phyloP scores from a whole-genome alignment of 2,888 invertebrate genomes.

The Platycnemis pennipes region DNA sequence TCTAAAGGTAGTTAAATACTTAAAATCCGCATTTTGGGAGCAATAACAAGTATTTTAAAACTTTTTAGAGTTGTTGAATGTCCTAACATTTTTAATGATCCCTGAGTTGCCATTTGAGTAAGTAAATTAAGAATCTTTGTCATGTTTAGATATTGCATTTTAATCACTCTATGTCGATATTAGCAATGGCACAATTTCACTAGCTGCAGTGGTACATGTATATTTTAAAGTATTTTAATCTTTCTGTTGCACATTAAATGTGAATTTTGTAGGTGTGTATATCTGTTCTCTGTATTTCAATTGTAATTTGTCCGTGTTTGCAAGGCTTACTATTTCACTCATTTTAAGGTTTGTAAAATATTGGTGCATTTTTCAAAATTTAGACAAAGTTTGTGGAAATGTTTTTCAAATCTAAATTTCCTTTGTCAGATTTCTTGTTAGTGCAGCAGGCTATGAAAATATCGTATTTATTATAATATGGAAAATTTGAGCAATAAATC shows the following conservation, averaged over 20 bases:
- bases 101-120: neutral
- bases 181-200: neutral
- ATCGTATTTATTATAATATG: neutral
- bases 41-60: constrained; percentile 57
- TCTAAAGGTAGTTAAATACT: neutral
- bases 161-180: neutral
- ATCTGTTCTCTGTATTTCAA: neutral
- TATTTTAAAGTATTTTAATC: neutral
- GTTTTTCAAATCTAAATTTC: no score
- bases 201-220: neutral
- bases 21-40: constrained; percentile 29
- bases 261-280: neutral
- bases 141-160: neutral
- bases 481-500: neutral
- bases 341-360: neutral
- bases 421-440: neutral
- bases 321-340: constrained; percentile 3
- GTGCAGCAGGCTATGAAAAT: neutral
- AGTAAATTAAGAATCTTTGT: neutral
- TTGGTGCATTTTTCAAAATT: neutral
- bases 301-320: constrained; percentile 17
- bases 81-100: neutral
- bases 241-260: neutral
- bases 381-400: neutral
- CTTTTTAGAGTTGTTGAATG: neutral